Evolutionary conservation across 2,888 invertebrate genomes (phyloP).

Genomic region (Volucella inflata): DNA sequence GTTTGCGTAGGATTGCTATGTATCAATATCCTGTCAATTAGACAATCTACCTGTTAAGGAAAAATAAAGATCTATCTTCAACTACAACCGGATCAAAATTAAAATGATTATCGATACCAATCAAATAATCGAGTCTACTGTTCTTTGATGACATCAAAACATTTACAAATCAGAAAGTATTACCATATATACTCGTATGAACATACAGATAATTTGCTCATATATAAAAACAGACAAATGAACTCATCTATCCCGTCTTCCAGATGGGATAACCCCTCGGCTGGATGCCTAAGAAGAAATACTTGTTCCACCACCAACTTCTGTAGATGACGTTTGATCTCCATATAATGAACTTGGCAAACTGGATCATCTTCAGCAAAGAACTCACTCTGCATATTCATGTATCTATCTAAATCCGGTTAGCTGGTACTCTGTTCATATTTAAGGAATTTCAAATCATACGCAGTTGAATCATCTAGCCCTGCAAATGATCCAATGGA

Average conservation of each 20-base stretch:
- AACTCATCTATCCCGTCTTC: background rate
- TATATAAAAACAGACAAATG: too few relatives aligned
- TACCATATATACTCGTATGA: too few relatives aligned
- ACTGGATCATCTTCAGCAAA: constrained; percentile 12
- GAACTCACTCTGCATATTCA: background rate
- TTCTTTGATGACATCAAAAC: too few relatives aligned
- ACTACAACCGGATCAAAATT: too few relatives aligned
- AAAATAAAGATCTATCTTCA: too few relatives aligned
- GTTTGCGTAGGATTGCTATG: too few relatives aligned
- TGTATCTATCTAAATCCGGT: constrained; percentile 19
- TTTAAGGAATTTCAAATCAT: background rate
- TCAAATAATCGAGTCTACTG: too few relatives aligned
- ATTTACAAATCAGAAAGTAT: too few relatives aligned
- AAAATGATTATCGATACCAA: too few relatives aligned
- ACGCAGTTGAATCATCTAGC: constrained; percentile 6
- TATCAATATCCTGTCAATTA: too few relatives aligned
- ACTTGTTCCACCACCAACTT: background rate
- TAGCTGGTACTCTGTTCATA: background rate
- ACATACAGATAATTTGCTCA: too few relatives aligned
- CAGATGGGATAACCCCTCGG: background rate
- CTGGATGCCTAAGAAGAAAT: background rate
- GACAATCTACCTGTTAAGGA: too few relatives aligned
- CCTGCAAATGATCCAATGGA: constrained; percentile 3
- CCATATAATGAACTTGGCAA: background rate
- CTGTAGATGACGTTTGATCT: background rate